Base-by-base conservation (phyloP, 2,888 invertebrate species). In the Furcula furcula region DNA sequence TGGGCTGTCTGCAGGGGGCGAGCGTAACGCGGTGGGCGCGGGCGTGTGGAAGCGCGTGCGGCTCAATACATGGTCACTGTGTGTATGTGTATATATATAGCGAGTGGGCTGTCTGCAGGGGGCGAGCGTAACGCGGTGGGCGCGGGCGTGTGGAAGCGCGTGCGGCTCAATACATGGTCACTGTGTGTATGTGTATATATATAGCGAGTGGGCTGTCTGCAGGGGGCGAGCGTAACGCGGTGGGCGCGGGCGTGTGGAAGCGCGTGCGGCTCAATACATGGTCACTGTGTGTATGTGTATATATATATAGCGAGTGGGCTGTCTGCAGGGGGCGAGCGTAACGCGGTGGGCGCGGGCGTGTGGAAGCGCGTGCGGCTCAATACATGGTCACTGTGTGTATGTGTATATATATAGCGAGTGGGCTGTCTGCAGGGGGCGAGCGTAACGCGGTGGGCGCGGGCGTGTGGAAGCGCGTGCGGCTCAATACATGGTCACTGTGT, bases 301-400 rank as follows among this genome's bases (percentile, higher is more conserved):
- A 19, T 4, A n/a, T 18, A 4, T n/a, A 18, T 18, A 19, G 27
- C 15, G 12, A 16, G 18, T 20, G 15, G 26, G 19, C 32, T 29
- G 20, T 35, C 29, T 23, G 4, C 32, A 47, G 46, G 61, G 54
- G 93, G 94, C 46, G 94, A 94, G 73, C 92, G 95, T 42, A 98
- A 97, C 79, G 94, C 94, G 1, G 95, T 96, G 79, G 98, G 97
- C 16, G 93, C 98, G 29, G 94, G 95, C 63, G 97, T 98, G 46
- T 98, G 98, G 97, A 93, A 95, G 60, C 92, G 97, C 61, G 97
- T 98, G 39, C 94, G 97, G 43, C 94, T 96, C 92, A 98, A 98
- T n/a, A n/a, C n/a, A n/a, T n/a, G n/a, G n/a, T n/a, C n/a, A n/a
- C n/a, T n/a, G n/a, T n/a, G n/a, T n/a, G n/a, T 16, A 6, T 20